These are phyloP conservation scores for Pipistrellus kuhlii DNA, from an alignment of 2,797 vertebrate genomes.

Conservation along the genomic window DNA sequence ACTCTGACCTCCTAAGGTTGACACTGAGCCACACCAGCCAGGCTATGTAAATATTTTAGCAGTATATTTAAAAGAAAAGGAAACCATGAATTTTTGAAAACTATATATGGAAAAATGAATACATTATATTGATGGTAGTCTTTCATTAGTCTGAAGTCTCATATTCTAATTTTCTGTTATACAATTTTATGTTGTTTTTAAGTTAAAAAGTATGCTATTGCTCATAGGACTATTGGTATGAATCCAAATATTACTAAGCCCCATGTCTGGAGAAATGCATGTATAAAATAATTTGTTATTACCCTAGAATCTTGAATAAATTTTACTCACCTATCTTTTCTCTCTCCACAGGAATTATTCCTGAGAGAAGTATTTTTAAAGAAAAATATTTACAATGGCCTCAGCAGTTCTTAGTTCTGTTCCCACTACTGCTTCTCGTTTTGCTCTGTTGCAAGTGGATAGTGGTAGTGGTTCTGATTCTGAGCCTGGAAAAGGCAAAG, in stretches of 20 bases:
- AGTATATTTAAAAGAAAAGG: slow-evolving; percentile 6
- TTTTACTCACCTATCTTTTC: slow-evolving; percentile 28
- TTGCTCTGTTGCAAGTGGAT: slow-evolving; percentile 96
- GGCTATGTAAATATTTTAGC: neutral
- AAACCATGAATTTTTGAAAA: slow-evolving; percentile 22
- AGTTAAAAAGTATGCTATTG: slow-evolving; percentile 58
- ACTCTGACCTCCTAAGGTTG: too few species aligned
- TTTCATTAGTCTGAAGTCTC: slow-evolving; percentile 22
- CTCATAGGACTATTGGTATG: neutral
- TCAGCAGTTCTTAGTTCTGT: slow-evolving; percentile 92
- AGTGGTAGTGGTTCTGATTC: slow-evolving; percentile 94
- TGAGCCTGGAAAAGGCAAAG: slow-evolving; percentile 89
- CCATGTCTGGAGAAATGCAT: neutral
- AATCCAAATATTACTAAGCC: slow-evolving; percentile 42
- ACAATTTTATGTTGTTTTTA: slow-evolving; percentile 53
- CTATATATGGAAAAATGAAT: slow-evolving; percentile 23
- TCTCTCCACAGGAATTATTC: slow-evolving; percentile 65
- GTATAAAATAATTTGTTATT: neutral
- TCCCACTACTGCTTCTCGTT: slow-evolving; percentile 95
- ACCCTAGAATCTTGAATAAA: slow-evolving; percentile 15
- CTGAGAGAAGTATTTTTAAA: slow-evolving; percentile 48
- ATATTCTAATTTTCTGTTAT: slow-evolving; percentile 35
- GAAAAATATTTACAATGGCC: slow-evolving; percentile 87
- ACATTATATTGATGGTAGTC: neutral
- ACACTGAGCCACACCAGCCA: too few species aligned